Conservation (phyloP, 2,888 invertebrate species). For the Torymus tubicola region DNA sequence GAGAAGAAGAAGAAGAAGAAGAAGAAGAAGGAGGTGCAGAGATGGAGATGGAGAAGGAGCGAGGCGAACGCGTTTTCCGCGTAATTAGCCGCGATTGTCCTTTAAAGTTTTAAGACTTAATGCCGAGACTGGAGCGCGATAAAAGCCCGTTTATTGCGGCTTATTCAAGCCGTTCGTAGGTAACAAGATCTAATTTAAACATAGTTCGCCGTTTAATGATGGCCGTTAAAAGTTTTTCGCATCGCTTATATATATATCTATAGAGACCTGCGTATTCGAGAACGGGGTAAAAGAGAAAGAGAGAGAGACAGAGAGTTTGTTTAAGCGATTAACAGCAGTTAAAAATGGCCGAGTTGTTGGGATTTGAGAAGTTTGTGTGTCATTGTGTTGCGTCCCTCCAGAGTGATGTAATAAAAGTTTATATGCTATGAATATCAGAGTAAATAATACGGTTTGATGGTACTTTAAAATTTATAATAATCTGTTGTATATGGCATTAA, state of each 20-base stretch:
- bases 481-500: no score
- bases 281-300: background rate
- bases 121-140: conserved; percentile 16
- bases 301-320: background rate
- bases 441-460: no score
- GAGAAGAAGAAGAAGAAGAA: conserved; percentile 18
- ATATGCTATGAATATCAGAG: no score
- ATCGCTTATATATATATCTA: background rate
- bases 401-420: no score
- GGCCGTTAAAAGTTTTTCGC: conserved; percentile 25
- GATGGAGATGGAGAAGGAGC: conserved; percentile 31
- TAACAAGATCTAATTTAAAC: conserved; percentile 54
- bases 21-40: conserved; percentile 6
- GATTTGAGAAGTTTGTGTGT: background rate
- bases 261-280: background rate
- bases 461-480: no score
- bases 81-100: conserved; percentile 49
- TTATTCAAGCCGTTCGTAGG: conserved; percentile 28
- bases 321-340: background rate
- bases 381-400: no score
- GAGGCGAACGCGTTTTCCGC: conserved; percentile 38
- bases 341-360: background rate
- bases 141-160: conserved; percentile 52
- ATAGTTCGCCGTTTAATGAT: conserved; percentile 25
- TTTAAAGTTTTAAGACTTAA: conserved; percentile 46